Percentiles rank a stretch among this genome's conserved stretches.
phyloP scores from a whole-genome alignment of 2,888 invertebrate species.

The Drosophila suboccidentalis region DNA sequence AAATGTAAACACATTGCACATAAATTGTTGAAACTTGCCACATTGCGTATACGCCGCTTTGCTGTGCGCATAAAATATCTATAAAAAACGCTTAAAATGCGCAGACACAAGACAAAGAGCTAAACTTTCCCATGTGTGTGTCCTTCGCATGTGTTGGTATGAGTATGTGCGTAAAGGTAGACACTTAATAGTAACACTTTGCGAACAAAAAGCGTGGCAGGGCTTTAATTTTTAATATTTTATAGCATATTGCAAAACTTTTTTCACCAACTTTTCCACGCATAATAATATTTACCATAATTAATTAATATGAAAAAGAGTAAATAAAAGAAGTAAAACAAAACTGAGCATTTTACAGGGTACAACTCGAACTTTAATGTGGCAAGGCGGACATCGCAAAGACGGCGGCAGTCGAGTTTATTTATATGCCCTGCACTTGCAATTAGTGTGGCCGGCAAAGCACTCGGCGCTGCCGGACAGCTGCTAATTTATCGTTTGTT shows the following conservation, averaged over 20 bases:
- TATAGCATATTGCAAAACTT: constrained; percentile 54
- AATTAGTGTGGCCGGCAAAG: constrained; percentile 72
- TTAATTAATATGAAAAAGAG: constrained; percentile 62
- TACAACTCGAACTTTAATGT: constrained; percentile 34
- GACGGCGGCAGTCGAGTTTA: constrained; percentile 51
- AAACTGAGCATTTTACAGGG: constrained; percentile 36
- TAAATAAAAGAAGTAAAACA: not conserved
- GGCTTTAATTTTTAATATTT: constrained; percentile 75
- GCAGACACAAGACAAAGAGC: constrained; percentile 51
- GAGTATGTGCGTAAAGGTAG: constrained; percentile 17
- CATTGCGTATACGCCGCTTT: constrained; percentile 66
- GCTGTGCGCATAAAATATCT: constrained; percentile 67
- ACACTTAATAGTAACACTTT: constrained; percentile 54
- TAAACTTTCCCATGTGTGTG: constrained; percentile 54
- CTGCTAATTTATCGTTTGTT: constrained; percentile 76
- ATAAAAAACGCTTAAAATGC: constrained; percentile 71
- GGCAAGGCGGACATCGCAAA: not conserved
- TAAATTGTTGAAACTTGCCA: constrained; percentile 70
- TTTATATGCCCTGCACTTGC: constrained; percentile 65
- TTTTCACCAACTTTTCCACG: constrained; percentile 52
- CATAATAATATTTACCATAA: constrained; percentile 63
- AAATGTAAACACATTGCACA: constrained; percentile 46
- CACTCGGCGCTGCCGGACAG: constrained; percentile 59
- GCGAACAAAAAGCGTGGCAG: constrained; percentile 25
- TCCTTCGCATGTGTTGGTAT: constrained; percentile 13